phyloP scores from a whole-genome alignment of 2,888 invertebrate species.

The Agrotis segetum region DNA sequence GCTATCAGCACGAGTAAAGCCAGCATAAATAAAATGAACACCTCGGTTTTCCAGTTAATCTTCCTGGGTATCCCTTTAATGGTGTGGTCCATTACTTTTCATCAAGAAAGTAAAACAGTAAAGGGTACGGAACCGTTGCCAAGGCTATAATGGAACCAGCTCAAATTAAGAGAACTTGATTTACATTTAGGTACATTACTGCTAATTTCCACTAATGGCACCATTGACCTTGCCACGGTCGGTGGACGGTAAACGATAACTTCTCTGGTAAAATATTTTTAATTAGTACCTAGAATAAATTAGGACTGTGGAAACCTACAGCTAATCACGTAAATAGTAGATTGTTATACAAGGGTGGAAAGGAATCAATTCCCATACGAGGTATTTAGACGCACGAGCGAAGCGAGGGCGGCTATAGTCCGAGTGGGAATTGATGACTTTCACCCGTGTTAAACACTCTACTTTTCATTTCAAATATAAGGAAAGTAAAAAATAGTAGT shows the following conservation, averaged over 20 bases:
- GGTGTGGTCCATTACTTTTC: constrained; percentile 31
- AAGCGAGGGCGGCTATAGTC: no score
- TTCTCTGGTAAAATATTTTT: constrained; percentile 15
- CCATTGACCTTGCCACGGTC: constrained; percentile 20
- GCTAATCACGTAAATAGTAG: background rate
- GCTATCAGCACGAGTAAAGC: background rate
- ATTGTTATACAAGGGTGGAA: no score
- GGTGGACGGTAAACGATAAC: constrained; percentile 1
- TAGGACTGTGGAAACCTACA: background rate
- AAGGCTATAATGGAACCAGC: constrained; percentile 27
- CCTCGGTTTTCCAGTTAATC: constrained; percentile 16
- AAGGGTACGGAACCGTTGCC: constrained; percentile 17
- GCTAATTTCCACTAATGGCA: constrained; percentile 40
- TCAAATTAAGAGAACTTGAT: constrained; percentile 44
- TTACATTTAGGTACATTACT: constrained; percentile 30
- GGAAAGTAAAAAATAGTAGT: no score
- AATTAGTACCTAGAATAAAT: constrained; percentile 15
- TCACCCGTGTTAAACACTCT: no score
- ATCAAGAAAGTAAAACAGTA: constrained; percentile 37
- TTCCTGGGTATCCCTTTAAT: constrained; percentile 12
- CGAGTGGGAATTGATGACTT: no score
- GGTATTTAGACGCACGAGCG: no score
- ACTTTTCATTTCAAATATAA: no score
- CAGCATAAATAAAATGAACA: constrained; percentile 5
- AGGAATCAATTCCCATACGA: no score